A percentile compares a stretch with the other conserved stretches of the same genome.
Evolutionary conservation across 2,888 invertebrate species (phyloP).

Genomic region (Drosophila mettleri): DNA sequence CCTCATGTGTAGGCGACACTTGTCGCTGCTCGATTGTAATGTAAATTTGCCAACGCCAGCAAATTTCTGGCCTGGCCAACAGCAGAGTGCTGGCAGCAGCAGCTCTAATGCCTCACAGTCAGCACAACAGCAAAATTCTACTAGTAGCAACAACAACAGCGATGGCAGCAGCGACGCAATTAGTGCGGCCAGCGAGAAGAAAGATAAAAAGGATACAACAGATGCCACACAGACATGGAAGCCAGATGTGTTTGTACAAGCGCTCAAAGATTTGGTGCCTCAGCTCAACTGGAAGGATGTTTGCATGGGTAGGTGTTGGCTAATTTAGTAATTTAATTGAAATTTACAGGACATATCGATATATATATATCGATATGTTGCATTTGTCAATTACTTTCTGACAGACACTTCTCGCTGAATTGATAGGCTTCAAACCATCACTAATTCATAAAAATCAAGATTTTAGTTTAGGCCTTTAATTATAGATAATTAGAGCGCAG

Average conservation of each 20-base stretch:
- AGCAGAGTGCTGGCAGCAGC: constrained; percentile 73
- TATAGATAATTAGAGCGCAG: no score
- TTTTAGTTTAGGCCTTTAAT: no score
- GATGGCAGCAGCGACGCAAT: constrained; percentile 65
- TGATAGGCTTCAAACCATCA: no score
- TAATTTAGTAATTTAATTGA: no score
- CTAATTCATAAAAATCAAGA: no score
- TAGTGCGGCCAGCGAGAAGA: constrained; percentile 64
- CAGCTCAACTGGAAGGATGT: constrained; percentile 97
- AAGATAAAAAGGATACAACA: constrained; percentile 85
- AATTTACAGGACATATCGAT: no score
- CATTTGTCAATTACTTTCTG: no score
- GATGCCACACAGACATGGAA: constrained; percentile 91
- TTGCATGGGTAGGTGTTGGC: constrained; percentile 88
- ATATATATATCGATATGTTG: no score
- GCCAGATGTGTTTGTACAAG: constrained; percentile 95
- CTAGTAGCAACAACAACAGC: constrained; percentile 46
- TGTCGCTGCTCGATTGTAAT: constrained; percentile 88
- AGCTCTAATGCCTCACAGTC: constrained; percentile 46
- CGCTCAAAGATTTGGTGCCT: constrained; percentile 94
- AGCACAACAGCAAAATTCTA: constrained; percentile 54
- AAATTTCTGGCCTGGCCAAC: constrained; percentile 87
- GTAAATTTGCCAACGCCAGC: constrained; percentile 90
- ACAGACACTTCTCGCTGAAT: no score
- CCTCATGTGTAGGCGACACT: constrained; percentile 94